Conservation (phyloP, 2,113 vertebrate genomes). For the Ibidorhyncha struthersii region DNA sequence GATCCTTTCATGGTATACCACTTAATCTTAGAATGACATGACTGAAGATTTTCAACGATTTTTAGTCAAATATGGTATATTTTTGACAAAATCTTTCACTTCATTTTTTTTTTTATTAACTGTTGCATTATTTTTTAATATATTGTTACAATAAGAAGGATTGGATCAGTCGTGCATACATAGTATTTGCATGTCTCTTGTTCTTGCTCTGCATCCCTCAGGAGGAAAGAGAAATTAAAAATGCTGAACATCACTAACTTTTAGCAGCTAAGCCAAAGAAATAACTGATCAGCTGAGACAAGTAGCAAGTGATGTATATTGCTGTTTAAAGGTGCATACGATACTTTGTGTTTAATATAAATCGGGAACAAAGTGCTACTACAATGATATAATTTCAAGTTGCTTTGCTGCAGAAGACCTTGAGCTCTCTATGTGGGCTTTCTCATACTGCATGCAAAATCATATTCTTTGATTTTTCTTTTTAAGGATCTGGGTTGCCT, state of each 20-base stretch:
- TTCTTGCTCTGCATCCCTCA: background rate
- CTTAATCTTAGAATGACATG: background rate
- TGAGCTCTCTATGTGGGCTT: background rate
- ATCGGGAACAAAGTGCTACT: background rate
- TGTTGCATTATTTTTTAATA: background rate
- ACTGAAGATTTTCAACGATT: background rate
- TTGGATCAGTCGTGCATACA: accelerated
- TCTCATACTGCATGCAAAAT: background rate
- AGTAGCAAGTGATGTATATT: background rate
- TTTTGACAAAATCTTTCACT: background rate
- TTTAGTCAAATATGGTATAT: background rate
- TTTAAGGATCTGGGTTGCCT: background rate
- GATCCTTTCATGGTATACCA: background rate
- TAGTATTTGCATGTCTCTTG: background rate
- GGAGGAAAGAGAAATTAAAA: background rate
- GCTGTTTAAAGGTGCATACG: background rate
- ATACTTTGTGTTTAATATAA: background rate
- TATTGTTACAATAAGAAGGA: background rate
- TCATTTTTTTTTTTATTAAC: background rate
- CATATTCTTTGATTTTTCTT: background rate
- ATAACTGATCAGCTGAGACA: background rate
- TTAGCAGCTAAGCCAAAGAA: background rate
- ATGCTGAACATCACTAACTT: background rate
- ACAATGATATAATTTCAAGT: background rate
- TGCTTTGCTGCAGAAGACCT: background rate